Base-by-base conservation (phyloP, 2,797 vertebrate species). In the Thunnus albacares region DNA sequence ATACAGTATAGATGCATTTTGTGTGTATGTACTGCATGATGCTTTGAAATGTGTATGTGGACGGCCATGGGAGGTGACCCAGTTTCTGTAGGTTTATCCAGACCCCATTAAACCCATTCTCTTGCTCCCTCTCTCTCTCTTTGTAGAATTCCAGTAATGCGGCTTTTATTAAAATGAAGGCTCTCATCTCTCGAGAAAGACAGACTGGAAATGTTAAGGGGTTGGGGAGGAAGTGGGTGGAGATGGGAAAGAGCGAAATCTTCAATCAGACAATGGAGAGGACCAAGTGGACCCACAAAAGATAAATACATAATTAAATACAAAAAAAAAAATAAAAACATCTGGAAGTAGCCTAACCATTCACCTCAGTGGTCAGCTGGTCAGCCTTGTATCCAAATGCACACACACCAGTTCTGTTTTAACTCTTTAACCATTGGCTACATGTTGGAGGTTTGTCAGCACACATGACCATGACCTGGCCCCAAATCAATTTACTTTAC, bases 91-190 rank as follows among this genome's bases (percentile, higher is more conserved):
- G 58, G 71, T 84, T 72, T 72, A 74, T 66, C 41, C 59, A 53
- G 56, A 62, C 69, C 24, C 51, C 53, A 55, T 69, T 81, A 66
- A 81, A 74, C 28, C 43, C 38, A 33, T 47, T 70, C 24, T 66
- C 43, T 28, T 28, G 67, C 14, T 49, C 15, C 22, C 30, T 28
- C 41, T 17, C 33, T 41, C 49, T 10, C 28, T 18, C 69, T 67
- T 57, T 41, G 33, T 15, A 49, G 62, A 71, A 47, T 22, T 69
- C 64, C 62, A 81, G 57, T 64, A 55, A 69, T 59, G 71, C 63
- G 0, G 9, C 71, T 82, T 87, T 86, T 75, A 81, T 84, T 84
- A 62, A 89, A 84, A 81, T 61, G 56, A 74, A 79, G 53, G 15
- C 53, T 56, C 17, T 77, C 59, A 12, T 77, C 74, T 59, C 26